Conservation (phyloP, 2,113 vertebrate genomes). For the Ictalurus punctatus region DNA sequence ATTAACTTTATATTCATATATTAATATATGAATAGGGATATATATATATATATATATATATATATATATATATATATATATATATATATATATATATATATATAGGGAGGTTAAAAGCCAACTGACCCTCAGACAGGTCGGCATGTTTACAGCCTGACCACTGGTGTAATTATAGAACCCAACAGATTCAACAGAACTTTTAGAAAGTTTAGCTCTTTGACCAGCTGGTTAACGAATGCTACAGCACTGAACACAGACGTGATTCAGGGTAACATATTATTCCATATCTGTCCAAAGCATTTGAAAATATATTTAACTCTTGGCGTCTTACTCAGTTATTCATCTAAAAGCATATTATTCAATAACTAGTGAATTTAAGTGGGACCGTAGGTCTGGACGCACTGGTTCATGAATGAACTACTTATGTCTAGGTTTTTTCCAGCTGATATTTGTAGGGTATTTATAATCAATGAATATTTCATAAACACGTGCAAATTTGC, state of each 20-base stretch:
- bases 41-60: not conserved
- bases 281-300: not conserved
- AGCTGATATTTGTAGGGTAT: constrained; percentile 27
- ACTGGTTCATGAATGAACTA: constrained; percentile 21
- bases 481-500: constrained; percentile 25
- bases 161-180: not conserved
- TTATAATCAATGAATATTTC: constrained; percentile 36
- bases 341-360: not conserved
- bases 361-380: not conserved
- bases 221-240: not conserved
- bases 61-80: not conserved
- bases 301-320: not conserved
- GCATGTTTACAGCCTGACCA: not conserved
- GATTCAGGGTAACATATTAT: not conserved
- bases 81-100: not conserved
- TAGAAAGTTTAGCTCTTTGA: not conserved
- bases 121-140: constrained; percentile 7
- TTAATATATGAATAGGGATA: not conserved
- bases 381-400: constrained; percentile 14
- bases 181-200: not conserved
- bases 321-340: not conserved
- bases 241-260: not conserved
- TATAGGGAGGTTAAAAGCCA: not conserved
- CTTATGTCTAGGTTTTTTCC: constrained; percentile 33
- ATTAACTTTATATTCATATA: not conserved